Evolutionary conservation across 1,140 invertebrate species (phyloP), one percentile per base, ranked within the genome.

Genomic region (Chionoecetes opilio): DNA sequence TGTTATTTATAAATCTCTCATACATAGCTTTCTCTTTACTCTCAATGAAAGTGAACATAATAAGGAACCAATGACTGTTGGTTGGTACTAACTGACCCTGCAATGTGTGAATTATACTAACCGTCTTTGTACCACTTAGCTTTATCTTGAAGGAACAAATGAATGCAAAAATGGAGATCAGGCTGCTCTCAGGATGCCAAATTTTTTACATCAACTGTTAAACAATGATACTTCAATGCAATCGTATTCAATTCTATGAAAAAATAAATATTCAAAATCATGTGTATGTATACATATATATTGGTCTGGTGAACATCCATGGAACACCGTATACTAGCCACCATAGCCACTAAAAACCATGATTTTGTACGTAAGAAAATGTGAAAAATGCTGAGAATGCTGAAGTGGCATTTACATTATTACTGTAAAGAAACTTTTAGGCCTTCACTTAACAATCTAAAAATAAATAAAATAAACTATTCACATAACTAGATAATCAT

Each of bases 401-500:
- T 34, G 14, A 75, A 34, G 89, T 91, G 89, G 46, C 89, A 75
- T 75, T 34, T 75, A 91, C 2, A 75, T 8, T 75, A 91, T 26
- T 31, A 75, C 63, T 35, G 53, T 41, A 84, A 92, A 34, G 26
- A 93, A 93, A 93, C 84, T 86, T 93, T 93, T 75, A 87, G 38
- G 37, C 82, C 92, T 82, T 94, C 9, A 46, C 88, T 91, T 94
- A 90, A 90, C 82, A 32, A 37, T 84, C 75, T 89, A 94, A 29
- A 84, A 94, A 94, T 94, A 94, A 94, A 94, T 94, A 94, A 75
- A 93, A 75, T 89, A 94, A 94, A 94, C 34, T 84, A 75, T 94
- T 41, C 86, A 37, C 34, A 29, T 89, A 94, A 94, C 63, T 94
- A 94, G 87, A 90, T 35, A 89, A 94, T 89, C 37, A 86, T 75